These are phyloP conservation scores for Lumbricus terrestris DNA, from an alignment of 2,888 invertebrate genomes.

Conservation along the genomic window DNA sequence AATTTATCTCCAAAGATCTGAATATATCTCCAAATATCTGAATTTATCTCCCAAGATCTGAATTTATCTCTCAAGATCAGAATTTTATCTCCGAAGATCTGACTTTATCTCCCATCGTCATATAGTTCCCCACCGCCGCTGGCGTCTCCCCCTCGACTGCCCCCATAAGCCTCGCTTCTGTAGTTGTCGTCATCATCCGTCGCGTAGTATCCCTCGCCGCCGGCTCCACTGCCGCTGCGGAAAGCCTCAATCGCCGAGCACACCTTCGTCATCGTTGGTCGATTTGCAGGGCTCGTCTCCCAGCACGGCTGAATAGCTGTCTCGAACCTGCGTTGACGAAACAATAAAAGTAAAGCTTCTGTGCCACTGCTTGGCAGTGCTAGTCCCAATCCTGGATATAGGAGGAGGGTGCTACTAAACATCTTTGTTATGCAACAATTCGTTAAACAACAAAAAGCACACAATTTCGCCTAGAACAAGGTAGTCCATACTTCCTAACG, in stretches of 20 bases:
- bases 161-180: neutral
- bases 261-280: neutral
- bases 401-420: too few relatives aligned
- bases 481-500: too few relatives aligned
- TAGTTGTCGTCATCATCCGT: neutral
- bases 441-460: too few relatives aligned
- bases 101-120: conserved; percentile 8
- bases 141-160: neutral
- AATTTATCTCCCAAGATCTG: too few relatives aligned
- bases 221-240: neutral
- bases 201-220: neutral
- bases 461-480: too few relatives aligned
- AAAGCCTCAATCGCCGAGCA: neutral
- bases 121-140: neutral
- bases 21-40: neutral
- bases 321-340: neutral
- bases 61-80: too few relatives aligned
- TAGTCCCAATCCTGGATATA: too few relatives aligned
- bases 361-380: too few relatives aligned
- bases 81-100: too few relatives aligned
- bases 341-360: neutral
- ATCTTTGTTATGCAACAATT: too few relatives aligned
- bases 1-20: too few relatives aligned
- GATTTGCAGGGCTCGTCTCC: neutral
- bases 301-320: conserved; percentile 11